Evolutionary conservation across 2,888 invertebrate genomes (phyloP).

Genomic region (Catocala fraxini): DNA sequence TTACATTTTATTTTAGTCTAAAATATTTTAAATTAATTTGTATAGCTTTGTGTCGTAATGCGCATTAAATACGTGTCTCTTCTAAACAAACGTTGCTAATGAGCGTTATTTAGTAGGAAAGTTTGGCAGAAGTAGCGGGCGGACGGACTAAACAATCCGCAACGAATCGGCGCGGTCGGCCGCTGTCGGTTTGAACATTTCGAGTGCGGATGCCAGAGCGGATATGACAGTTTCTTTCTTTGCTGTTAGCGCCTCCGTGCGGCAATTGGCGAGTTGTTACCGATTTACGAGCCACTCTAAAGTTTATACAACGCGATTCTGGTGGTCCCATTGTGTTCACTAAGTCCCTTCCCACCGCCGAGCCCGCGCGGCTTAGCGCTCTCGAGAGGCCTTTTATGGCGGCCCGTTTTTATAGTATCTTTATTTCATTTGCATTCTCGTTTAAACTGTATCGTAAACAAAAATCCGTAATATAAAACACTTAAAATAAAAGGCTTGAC

Average conservation of each 20-base stretch:
- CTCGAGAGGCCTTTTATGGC: slow-evolving; percentile 76
- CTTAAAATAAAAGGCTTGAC: slow-evolving; percentile 57
- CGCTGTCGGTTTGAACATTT: slow-evolving; percentile 63
- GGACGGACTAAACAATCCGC: slow-evolving; percentile 41
- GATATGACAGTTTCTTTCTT: slow-evolving; percentile 77
- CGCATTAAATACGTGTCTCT: too few relatives aligned
- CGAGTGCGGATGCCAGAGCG: slow-evolving; percentile 85
- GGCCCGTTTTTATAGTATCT: slow-evolving; percentile 72
- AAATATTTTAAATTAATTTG: too few relatives aligned
- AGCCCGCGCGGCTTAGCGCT: slow-evolving; percentile 64
- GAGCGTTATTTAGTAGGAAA: too few relatives aligned
- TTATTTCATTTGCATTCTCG: slow-evolving; percentile 75
- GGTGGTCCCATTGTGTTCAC: slow-evolving; percentile 85
- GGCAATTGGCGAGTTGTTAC: slow-evolving; percentile 85
- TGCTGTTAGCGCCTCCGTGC: slow-evolving; percentile 84
- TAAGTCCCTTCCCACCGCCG: slow-evolving; percentile 70
- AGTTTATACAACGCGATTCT: slow-evolving; percentile 80
- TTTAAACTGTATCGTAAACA: slow-evolving; percentile 72
- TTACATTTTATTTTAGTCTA: too few relatives aligned
- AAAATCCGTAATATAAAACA: slow-evolving; percentile 53
- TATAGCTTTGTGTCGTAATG: too few relatives aligned
- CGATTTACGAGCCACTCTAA: slow-evolving; percentile 84
- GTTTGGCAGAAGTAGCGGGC: too few relatives aligned
- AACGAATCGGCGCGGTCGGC: slow-evolving; percentile 31
- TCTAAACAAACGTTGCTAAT: too few relatives aligned